These are phyloP conservation scores for Acropternis orthonyx DNA, from an alignment of 2,797 vertebrate species.

Conservation along the genomic window DNA sequence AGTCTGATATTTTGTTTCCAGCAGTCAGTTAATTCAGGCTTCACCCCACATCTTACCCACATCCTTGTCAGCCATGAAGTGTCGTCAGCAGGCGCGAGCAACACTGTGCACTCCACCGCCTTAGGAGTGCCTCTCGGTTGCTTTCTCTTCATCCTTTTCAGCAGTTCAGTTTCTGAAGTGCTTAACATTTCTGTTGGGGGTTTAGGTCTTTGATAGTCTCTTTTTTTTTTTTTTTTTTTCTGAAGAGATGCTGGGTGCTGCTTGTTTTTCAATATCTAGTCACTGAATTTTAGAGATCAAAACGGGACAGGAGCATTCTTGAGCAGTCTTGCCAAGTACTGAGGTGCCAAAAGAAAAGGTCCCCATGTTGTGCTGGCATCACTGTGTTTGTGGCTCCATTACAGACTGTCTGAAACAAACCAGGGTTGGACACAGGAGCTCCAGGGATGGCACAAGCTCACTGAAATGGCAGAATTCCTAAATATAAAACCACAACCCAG, in stretches of 20 bases:
- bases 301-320: neutral
- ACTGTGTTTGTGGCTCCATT: neutral
- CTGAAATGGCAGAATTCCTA: neutral
- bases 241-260: neutral
- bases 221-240: neutral
- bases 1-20: neutral
- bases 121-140: neutral
- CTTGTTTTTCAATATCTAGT: neutral
- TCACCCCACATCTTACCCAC: neutral
- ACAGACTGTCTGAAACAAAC: neutral
- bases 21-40: neutral
- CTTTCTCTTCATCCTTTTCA: neutral
- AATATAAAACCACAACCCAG: neutral
- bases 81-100: neutral
- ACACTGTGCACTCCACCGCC: neutral
- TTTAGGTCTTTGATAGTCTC: neutral
- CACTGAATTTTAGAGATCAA: neutral
- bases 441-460: rapidly evolving
- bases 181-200: neutral
- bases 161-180: neutral
- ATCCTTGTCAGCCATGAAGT: neutral
- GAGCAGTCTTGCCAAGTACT: neutral
- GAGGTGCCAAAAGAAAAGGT: neutral
- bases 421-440: rapidly evolving
- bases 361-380: rapidly evolving